Evolutionary conservation across 1,140 invertebrate species (phyloP).

Genomic region (Propsilocerus akamusi): DNA sequence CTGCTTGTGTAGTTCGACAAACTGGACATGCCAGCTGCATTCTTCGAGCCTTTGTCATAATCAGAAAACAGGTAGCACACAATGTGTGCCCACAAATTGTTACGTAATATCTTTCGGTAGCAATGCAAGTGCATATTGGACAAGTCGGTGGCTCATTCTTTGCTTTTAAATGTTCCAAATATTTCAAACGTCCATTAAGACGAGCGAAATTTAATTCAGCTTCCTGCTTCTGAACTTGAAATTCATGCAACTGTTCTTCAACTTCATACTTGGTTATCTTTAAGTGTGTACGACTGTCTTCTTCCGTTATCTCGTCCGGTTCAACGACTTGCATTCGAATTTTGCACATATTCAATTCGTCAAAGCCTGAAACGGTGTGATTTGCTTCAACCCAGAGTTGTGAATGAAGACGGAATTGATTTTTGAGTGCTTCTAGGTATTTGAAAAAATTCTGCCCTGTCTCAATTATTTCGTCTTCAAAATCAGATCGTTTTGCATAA

Average conservation of each 20-base stretch:
- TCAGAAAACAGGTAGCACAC: conserved; percentile 15
- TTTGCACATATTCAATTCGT: conserved; percentile 60
- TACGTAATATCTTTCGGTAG: conserved; percentile 13
- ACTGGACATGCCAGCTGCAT: conserved; percentile 33
- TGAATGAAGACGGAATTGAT: conserved; percentile 32
- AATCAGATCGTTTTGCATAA: conserved; percentile 13
- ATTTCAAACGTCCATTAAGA: conserved; percentile 16
- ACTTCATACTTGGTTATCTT: conserved; percentile 13
- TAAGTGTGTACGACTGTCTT: conserved; percentile 7
- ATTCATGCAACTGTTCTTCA: conserved; percentile 11
- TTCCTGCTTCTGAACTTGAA: conserved; percentile 11
- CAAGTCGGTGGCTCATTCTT: conserved; percentile 35
- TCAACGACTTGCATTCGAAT: conserved; percentile 35
- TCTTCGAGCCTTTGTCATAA: conserved; percentile 6
- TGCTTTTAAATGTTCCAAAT: conserved; percentile 19
- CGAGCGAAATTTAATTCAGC: conserved; percentile 16
- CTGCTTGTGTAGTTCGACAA: conserved; percentile 36
- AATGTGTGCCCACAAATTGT: conserved; percentile 20
- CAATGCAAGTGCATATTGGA: conserved; percentile 41
- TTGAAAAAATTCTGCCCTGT: conserved; percentile 34
- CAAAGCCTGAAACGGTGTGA: conserved; percentile 32
- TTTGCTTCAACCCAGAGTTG: conserved; percentile 23
- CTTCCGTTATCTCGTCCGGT: conserved; percentile 22
- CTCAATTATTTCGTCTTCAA: conserved; percentile 21
- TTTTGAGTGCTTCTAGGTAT: conserved; percentile 37